phyloP scores from a whole-genome alignment of 2,113 vertebrate species.

The Coracopsis vasa region DNA sequence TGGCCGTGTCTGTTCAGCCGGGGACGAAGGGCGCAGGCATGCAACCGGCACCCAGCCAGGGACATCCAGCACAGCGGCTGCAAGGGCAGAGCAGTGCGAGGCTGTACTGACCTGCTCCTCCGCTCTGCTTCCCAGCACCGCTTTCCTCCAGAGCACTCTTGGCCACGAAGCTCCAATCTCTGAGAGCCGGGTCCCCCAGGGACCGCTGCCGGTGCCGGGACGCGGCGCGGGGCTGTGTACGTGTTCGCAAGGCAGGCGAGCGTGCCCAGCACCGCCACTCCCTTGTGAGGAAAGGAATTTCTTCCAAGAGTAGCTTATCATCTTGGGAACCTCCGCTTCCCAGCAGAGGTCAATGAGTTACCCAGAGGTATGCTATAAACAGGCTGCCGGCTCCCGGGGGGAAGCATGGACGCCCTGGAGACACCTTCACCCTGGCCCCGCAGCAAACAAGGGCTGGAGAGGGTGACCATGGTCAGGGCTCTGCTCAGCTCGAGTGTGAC shows the following conservation, averaged over 20 bases:
- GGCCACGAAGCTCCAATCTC: neutral
- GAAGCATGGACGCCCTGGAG: neutral
- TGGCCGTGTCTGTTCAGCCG: neutral
- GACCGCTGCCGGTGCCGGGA: neutral
- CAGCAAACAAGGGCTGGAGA: neutral
- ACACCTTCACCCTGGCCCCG: neutral
- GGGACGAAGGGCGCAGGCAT: neutral
- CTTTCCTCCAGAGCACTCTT: neutral
- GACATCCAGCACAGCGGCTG: neutral
- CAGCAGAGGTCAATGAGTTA: slow-evolving; percentile 56
- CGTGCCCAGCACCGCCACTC: neutral
- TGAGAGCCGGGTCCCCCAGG: neutral
- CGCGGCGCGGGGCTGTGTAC: neutral
- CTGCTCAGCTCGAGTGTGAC: neutral
- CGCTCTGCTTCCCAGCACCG: neutral
- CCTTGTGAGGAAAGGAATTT: slow-evolving; percentile 15
- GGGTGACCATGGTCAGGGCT: neutral
- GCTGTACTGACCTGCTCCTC: slow-evolving; percentile 43
- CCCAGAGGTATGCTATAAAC: neutral
- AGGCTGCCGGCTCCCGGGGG: neutral
- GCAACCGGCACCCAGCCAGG: neutral
- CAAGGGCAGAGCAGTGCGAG: neutral
- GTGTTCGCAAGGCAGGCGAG: neutral
- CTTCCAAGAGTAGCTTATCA: slow-evolving; percentile 43
- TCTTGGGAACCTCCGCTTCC: slow-evolving; percentile 50